Evolutionary conservation across 1,140 invertebrate genomes (phyloP).

Genomic region (Temnothorax curvispinosus): DNA sequence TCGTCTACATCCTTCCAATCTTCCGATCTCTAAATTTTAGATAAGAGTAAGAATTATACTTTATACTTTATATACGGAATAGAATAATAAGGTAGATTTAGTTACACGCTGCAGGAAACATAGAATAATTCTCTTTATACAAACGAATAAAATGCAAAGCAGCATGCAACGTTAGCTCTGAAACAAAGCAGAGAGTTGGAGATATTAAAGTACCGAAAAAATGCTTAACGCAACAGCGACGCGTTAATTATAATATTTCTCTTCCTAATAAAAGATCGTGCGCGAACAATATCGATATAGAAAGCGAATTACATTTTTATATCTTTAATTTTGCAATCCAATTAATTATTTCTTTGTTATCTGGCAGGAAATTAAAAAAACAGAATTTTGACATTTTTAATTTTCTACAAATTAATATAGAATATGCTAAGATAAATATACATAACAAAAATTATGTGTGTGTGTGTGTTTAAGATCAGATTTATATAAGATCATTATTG

Average conservation of each 20-base stretch:
- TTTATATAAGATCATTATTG: background rate
- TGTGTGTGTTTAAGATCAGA: background rate
- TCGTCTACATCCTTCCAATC: background rate
- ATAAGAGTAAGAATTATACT: background rate
- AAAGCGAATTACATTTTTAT: background rate
- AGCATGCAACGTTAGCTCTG: background rate
- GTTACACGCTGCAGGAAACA: background rate
- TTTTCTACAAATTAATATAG: background rate
- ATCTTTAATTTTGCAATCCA: background rate
- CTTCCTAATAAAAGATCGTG: background rate
- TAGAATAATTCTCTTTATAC: background rate
- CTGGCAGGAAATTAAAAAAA: background rate
- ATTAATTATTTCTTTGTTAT: constrained; percentile 6
- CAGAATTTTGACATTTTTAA: background rate
- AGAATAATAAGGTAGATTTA: constrained; percentile 13
- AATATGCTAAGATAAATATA: background rate
- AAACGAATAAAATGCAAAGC: background rate
- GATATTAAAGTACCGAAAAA: background rate
- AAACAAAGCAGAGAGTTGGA: background rate
- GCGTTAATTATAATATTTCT: background rate
- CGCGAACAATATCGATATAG: background rate
- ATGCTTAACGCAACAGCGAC: background rate
- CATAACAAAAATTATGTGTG: background rate
- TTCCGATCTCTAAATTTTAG: background rate
- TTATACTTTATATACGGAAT: background rate